Evolutionary conservation across 1,140 invertebrate species (phyloP).

Genomic region (Tetramorium alpestre): DNA sequence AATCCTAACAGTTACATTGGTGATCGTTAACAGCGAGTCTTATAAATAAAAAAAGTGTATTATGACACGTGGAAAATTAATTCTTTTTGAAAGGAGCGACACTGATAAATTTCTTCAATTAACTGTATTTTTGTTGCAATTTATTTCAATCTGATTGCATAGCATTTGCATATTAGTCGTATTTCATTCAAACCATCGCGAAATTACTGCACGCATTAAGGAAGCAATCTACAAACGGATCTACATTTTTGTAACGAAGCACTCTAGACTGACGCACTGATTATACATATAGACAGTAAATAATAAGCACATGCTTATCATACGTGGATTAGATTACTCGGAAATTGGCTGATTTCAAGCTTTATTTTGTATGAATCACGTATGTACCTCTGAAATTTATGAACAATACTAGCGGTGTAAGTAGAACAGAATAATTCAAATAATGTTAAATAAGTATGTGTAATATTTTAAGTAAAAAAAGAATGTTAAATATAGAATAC

Average conservation of each 20-base stretch:
- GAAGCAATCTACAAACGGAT: slow-evolving; percentile 13
- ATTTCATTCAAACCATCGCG: not conserved
- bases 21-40: not conserved
- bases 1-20: not conserved
- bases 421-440: not conserved
- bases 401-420: not conserved
- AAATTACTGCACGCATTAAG: not conserved
- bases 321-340: slow-evolving; percentile 18
- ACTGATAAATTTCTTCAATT: not conserved
- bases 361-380: not conserved
- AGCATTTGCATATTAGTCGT: slow-evolving; percentile 17
- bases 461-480: not conserved
- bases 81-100: not conserved
- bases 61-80: not conserved
- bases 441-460: slow-evolving; percentile 13
- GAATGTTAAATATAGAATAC: not conserved
- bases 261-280: not conserved
- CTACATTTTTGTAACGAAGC: not conserved
- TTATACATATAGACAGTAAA: not conserved
- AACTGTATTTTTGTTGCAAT: slow-evolving; percentile 12
- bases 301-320: not conserved
- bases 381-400: not conserved
- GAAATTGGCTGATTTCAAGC: not conserved
- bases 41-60: not conserved
- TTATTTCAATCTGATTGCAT: slow-evolving; percentile 16